These are phyloP conservation scores for Phylloscopus trochilus DNA, from an alignment of 2,113 vertebrate species.

Conservation along the genomic window DNA sequence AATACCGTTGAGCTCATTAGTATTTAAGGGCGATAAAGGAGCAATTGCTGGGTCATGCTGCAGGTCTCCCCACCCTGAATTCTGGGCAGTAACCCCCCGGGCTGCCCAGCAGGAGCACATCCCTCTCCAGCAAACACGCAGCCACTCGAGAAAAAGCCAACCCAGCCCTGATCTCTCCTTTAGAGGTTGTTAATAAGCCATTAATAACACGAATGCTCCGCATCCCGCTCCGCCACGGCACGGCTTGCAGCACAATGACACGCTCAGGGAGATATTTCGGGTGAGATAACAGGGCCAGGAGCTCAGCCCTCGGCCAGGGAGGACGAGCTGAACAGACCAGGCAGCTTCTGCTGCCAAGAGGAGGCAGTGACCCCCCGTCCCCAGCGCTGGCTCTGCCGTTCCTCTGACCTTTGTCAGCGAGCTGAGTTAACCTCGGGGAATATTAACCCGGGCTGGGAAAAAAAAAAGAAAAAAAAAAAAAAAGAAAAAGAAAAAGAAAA, in stretches of 20 bases:
- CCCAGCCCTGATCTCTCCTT: not conserved
- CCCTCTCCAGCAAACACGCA: not conserved
- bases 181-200: not conserved
- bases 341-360: slow-evolving; percentile 30
- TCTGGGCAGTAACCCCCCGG: not conserved
- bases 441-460: not conserved
- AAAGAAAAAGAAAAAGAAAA: not conserved
- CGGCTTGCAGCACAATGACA: not conserved
- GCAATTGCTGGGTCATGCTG: not conserved
- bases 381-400: not conserved
- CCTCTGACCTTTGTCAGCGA: slow-evolving; percentile 41
- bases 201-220: not conserved
- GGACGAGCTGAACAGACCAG: not conserved
- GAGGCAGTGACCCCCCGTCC: not conserved
- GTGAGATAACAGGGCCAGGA: not conserved
- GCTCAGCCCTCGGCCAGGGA: not conserved
- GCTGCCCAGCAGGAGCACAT: not conserved
- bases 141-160: not conserved
- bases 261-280: not conserved
- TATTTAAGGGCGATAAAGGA: not conserved
- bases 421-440: slow-evolving; percentile 29
- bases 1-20: not conserved
- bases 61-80: not conserved
- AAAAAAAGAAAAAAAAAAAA: not conserved
- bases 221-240: not conserved